Percentiles rank a stretch among this genome's conserved stretches.
phyloP scores from a whole-genome alignment of 2,113 vertebrate genomes.

The Toxotes chatareus region DNA sequence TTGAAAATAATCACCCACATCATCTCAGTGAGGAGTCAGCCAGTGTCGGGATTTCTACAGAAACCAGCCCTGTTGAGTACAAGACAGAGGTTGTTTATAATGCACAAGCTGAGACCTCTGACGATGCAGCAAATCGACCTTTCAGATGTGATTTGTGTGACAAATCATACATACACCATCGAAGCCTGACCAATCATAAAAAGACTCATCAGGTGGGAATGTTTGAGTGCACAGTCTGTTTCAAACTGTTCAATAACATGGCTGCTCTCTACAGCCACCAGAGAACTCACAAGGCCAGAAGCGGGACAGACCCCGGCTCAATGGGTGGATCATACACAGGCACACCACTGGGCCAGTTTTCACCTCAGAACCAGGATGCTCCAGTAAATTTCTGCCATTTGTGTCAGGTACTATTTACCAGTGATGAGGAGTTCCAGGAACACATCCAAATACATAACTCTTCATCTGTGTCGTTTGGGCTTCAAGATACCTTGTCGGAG shows the following conservation, averaged over 20 bases:
- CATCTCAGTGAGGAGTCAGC: constrained; percentile 37
- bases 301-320: constrained; percentile 31
- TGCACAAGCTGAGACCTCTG: constrained; percentile 62
- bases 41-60: constrained; percentile 34
- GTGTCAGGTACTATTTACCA: constrained; percentile 82
- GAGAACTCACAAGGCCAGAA: constrained; percentile 85
- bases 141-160: constrained; percentile 88
- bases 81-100: constrained; percentile 55
- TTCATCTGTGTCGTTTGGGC: constrained; percentile 77
- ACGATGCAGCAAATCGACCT: constrained; percentile 73
- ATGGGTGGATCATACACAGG: constrained; percentile 38
- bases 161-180: constrained; percentile 90
- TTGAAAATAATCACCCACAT: constrained; percentile 55
- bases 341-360: constrained; percentile 61
- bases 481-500: constrained; percentile 69
- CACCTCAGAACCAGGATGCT: constrained; percentile 72
- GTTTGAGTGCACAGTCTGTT: constrained; percentile 89
- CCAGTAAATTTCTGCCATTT: constrained; percentile 82
- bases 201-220: constrained; percentile 90
- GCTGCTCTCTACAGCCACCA: constrained; percentile 91
- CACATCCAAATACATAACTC: constrained; percentile 86
- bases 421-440: constrained; percentile 82
- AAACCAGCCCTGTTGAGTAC: constrained; percentile 68
- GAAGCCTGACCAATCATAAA: constrained; percentile 92
- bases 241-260: constrained; percentile 90